phyloP scores from a whole-genome alignment of 2,113 vertebrate species.

The Phodopus roborovskii region DNA sequence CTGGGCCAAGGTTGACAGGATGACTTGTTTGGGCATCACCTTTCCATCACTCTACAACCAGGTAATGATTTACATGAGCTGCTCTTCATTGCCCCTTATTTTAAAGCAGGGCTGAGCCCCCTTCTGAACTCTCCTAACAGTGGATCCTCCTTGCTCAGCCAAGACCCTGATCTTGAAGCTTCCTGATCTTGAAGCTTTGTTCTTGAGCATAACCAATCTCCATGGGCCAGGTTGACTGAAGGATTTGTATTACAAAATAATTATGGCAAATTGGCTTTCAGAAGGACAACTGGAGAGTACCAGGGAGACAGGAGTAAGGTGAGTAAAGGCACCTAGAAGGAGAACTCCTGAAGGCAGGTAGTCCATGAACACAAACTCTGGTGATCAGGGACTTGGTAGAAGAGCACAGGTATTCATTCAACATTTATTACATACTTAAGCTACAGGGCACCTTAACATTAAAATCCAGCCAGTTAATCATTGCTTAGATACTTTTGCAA shows the following conservation, averaged over 20 bases:
- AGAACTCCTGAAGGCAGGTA: slow-evolving; percentile 1
- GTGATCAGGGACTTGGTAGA: neutral
- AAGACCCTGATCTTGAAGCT: neutral
- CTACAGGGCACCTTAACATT: neutral
- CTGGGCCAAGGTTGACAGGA: neutral
- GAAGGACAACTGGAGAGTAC: slow-evolving; percentile 20
- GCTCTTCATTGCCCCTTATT: neutral
- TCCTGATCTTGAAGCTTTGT: neutral
- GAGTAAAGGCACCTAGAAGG: neutral
- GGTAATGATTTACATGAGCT: neutral
- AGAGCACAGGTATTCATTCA: neutral
- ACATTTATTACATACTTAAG: slow-evolving; percentile 32
- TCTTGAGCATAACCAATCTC: neutral
- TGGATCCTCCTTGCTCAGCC: neutral
- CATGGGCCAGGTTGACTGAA: neutral
- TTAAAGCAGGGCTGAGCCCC: neutral
- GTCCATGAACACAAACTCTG: neutral
- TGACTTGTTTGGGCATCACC: neutral
- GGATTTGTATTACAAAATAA: slow-evolving; percentile 49
- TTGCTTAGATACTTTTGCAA: slow-evolving; percentile 8
- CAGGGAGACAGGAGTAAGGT: neutral
- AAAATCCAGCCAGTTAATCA: neutral
- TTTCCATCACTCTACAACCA: neutral
- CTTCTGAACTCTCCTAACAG: neutral
- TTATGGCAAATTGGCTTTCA: slow-evolving; percentile 40